These are phyloP conservation scores for Salvelinus fontinalis DNA, from an alignment of 2,113 vertebrate species.

Conservation along the genomic window DNA sequence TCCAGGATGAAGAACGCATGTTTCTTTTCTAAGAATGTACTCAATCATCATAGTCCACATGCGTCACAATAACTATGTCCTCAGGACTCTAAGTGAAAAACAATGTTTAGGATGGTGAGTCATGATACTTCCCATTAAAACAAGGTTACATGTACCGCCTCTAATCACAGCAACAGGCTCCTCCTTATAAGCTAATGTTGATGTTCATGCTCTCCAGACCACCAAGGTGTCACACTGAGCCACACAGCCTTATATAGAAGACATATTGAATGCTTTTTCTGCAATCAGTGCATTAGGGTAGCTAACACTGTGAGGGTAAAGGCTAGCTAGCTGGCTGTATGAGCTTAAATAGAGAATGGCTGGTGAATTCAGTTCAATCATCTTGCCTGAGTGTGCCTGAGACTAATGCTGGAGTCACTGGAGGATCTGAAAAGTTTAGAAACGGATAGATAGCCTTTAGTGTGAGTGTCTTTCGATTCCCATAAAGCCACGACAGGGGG, in stretches of 20 bases:
- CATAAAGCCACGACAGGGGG: background rate
- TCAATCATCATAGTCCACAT: conserved; percentile 16
- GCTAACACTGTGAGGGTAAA: conserved; percentile 6
- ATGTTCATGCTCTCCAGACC: conserved; percentile 61
- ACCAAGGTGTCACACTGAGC: conserved; percentile 50
- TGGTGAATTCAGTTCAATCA: conserved; percentile 27
- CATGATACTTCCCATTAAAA: conserved; percentile 48
- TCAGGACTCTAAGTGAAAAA: conserved; percentile 43
- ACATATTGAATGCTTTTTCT: conserved; percentile 30
- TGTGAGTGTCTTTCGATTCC: conserved; percentile 8
- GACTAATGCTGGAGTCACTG: conserved; percentile 39
- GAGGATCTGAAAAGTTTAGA: conserved; percentile 23
- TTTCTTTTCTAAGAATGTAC: conserved; percentile 43
- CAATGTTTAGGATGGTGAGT: conserved; percentile 51
- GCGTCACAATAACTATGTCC: conserved; percentile 13
- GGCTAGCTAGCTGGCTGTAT: conserved; percentile 23
- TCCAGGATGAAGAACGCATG: background rate
- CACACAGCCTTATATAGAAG: conserved; percentile 69
- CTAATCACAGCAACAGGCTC: conserved; percentile 42
- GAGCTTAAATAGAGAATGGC: conserved; percentile 28
- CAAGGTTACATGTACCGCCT: conserved; percentile 14
- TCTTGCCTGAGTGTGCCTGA: background rate
- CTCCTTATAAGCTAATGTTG: conserved; percentile 79
- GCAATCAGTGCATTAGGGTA: conserved; percentile 48
- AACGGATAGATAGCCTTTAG: conserved; percentile 13